phyloP scores from a whole-genome alignment of 2,888 invertebrate species.

The Mechanitis mazaeus region DNA sequence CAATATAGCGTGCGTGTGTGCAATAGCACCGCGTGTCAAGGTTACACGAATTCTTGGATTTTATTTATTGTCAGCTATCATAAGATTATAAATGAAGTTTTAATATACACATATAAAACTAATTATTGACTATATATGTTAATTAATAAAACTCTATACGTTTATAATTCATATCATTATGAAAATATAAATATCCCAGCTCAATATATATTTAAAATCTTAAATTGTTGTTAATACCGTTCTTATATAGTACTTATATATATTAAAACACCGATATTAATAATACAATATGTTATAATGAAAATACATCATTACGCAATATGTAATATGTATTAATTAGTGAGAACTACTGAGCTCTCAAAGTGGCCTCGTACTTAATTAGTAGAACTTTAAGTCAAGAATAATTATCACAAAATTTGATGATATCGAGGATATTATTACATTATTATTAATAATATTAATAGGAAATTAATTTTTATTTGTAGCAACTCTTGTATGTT shows the following conservation, averaged over 20 bases:
- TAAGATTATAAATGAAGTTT: too few relatives aligned
- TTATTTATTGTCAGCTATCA: background rate
- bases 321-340: slow-evolving; percentile 8
- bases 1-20: slow-evolving; percentile 24
- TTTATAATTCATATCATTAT: too few relatives aligned
- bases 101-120: too few relatives aligned
- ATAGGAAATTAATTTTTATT: background rate
- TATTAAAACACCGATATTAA: too few relatives aligned
- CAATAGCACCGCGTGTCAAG: slow-evolving; percentile 16
- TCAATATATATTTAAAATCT: too few relatives aligned
- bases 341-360: background rate
- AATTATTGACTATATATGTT: too few relatives aligned
- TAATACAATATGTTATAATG: too few relatives aligned
- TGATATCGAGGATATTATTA: background rate
- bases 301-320: background rate
- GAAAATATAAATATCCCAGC: too few relatives aligned
- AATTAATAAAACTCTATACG: too few relatives aligned
- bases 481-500: background rate
- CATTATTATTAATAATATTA: background rate
- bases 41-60: background rate
- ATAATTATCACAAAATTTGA: background rate
- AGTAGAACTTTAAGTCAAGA: background rate
- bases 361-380: background rate
- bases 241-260: too few relatives aligned
- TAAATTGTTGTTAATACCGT: too few relatives aligned